phyloP scores from a whole-genome alignment of 1,140 invertebrate genomes.

The Platyscapa corneri region DNA sequence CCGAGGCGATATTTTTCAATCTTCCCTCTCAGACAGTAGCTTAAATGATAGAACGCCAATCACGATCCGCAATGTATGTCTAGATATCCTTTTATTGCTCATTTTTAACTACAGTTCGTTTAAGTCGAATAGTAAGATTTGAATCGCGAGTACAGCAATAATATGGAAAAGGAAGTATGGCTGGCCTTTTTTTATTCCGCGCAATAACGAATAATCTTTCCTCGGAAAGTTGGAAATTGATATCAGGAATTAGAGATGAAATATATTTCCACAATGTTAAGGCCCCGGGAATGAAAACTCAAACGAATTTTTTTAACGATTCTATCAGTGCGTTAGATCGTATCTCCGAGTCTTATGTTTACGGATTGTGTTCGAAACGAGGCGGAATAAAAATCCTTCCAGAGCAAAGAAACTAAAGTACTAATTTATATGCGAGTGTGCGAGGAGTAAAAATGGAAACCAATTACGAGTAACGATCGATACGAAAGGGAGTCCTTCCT shows the following conservation, averaged over 20 bases:
- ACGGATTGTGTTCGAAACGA: conserved; percentile 10
- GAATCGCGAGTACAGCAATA: conserved; percentile 23
- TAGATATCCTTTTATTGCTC: conserved; percentile 22
- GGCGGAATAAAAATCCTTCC: conserved; percentile 14
- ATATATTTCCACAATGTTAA: conserved; percentile 30
- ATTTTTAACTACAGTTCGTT: neutral
- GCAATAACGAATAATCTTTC: conserved; percentile 30
- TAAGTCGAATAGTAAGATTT: conserved; percentile 5
- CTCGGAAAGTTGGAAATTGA: conserved; percentile 38
- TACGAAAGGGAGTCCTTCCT: too few species aligned
- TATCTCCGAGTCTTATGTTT: conserved; percentile 16
- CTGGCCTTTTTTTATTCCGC: neutral
- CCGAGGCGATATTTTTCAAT: conserved; percentile 24
- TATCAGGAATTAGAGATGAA: conserved; percentile 10
- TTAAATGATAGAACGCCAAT: conserved; percentile 42
- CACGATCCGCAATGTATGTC: conserved; percentile 27
- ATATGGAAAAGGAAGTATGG: neutral
- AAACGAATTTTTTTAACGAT: conserved; percentile 23
- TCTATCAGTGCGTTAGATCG: conserved; percentile 31
- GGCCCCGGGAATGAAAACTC: neutral
- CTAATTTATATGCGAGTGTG: too few species aligned
- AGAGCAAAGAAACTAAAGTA: too few species aligned
- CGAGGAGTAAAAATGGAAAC: too few species aligned
- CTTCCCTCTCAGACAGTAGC: conserved; percentile 12
- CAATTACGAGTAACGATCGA: too few species aligned